These are phyloP conservation scores for Psittacula echo DNA, from an alignment of 2,797 vertebrate genomes.

Conservation along the genomic window DNA sequence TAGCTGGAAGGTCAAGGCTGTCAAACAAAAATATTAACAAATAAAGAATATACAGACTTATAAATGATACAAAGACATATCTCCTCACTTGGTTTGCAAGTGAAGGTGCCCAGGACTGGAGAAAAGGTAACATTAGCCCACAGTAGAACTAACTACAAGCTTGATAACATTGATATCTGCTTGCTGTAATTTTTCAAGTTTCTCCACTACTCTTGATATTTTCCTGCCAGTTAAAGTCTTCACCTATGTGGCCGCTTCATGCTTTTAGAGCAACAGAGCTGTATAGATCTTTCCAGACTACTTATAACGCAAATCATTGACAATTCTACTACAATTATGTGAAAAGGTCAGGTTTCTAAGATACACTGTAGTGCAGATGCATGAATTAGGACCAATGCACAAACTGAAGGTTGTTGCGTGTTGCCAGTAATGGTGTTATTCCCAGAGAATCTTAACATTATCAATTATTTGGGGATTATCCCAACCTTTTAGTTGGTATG, in stretches of 20 bases:
- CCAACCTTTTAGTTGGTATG: neutral
- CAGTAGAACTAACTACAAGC: neutral
- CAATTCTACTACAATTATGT: neutral
- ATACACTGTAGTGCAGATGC: neutral
- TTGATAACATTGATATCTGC: neutral
- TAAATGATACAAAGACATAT: neutral
- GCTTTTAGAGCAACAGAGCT: neutral
- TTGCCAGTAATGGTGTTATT: conserved; percentile 10
- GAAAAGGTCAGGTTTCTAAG: conserved; percentile 35
- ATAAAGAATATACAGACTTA: conserved; percentile 25
- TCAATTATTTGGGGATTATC: conserved; percentile 9
- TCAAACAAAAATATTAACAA: conserved; percentile 39
- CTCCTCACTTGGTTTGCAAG: neutral
- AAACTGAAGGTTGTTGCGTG: conserved; percentile 27
- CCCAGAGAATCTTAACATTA: neutral
- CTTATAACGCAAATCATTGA: conserved; percentile 34
- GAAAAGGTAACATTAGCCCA: neutral
- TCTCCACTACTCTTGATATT: neutral
- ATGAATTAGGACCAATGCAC: conserved; percentile 4
- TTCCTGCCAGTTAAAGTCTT: conserved; percentile 7
- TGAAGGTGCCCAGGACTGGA: neutral
- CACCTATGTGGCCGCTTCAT: neutral
- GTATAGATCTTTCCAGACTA: conserved; percentile 14
- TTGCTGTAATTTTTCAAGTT: neutral
- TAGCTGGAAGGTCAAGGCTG: conserved; percentile 27